These are phyloP conservation scores for Anthoscopus minutus DNA, from an alignment of 2,113 vertebrate genomes.

Conservation along the genomic window DNA sequence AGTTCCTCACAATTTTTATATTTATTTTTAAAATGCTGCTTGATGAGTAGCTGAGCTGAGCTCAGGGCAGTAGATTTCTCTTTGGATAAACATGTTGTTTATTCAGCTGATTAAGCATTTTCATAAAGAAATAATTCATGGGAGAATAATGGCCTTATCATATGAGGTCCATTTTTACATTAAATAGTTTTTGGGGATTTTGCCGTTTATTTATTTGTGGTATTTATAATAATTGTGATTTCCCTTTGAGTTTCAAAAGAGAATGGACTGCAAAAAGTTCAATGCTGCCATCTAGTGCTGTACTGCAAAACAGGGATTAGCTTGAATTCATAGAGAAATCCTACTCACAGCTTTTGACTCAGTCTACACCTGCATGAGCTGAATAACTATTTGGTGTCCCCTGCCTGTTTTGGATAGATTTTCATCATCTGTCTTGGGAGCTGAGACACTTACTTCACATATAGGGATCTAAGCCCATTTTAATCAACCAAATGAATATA, in stretches of 20 bases:
- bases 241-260: background rate
- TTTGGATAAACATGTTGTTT: background rate
- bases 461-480: background rate
- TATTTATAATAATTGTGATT: background rate
- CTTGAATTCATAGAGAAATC: background rate
- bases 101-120: background rate
- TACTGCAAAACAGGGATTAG: background rate
- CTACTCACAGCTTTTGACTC: background rate
- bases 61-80: background rate
- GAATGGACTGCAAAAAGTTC: conserved; percentile 4
- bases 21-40: background rate
- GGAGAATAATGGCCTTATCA: background rate
- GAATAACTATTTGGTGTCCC: background rate
- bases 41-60: background rate
- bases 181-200: background rate
- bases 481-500: background rate
- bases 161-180: background rate
- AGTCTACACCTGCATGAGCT: background rate
- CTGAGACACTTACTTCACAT: background rate
- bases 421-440: background rate
- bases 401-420: background rate
- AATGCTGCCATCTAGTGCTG: conserved; percentile 73
- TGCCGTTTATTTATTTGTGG: background rate
- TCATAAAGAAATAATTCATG: background rate
- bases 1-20: background rate